Evolutionary conservation across 1,140 invertebrate species (phyloP).

Genomic region (Halictus rubicundus): DNA sequence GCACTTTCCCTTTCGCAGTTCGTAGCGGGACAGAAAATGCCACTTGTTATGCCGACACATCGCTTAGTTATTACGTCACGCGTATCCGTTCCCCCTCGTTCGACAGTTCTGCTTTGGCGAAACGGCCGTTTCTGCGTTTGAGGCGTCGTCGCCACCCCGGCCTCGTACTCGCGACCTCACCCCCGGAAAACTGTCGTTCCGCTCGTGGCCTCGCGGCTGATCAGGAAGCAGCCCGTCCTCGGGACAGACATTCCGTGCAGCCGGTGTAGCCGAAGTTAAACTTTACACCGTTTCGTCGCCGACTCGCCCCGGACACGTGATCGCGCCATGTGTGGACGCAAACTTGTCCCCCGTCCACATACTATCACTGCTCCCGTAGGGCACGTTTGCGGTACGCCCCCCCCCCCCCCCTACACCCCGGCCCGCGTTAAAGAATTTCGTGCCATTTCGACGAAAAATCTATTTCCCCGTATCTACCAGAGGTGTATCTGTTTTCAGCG

Average conservation of each 20-base stretch:
- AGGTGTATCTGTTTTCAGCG: no score
- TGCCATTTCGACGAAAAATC: no score
- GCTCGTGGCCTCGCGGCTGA: constrained; percentile 36
- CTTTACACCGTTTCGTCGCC: constrained; percentile 70
- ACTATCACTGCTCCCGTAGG: constrained; percentile 74
- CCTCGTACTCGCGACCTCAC: neutral
- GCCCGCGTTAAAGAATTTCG: no score
- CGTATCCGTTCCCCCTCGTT: constrained; percentile 24
- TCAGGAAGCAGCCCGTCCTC: constrained; percentile 45
- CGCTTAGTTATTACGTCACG: constrained; percentile 64
- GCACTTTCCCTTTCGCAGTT: constrained; percentile 30
- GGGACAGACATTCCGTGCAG: constrained; percentile 76
- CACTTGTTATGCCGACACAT: constrained; percentile 67
- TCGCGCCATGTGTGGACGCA: constrained; percentile 75
- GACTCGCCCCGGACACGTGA: constrained; percentile 57
- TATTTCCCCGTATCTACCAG: no score
- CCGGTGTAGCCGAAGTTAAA: constrained; percentile 78
- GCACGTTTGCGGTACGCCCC: constrained; percentile 68
- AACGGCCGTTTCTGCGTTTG: constrained; percentile 21
- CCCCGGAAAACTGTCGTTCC: constrained; percentile 8
- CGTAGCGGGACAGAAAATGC: constrained; percentile 46
- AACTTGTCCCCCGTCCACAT: constrained; percentile 62
- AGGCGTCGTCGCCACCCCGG: neutral
- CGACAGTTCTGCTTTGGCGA: neutral
- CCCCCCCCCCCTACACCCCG: neutral